Percentiles rank a stretch among this genome's conserved stretches.
phyloP scores from a whole-genome alignment of 2,888 invertebrate genomes.

The Dolomedes plantarius region DNA sequence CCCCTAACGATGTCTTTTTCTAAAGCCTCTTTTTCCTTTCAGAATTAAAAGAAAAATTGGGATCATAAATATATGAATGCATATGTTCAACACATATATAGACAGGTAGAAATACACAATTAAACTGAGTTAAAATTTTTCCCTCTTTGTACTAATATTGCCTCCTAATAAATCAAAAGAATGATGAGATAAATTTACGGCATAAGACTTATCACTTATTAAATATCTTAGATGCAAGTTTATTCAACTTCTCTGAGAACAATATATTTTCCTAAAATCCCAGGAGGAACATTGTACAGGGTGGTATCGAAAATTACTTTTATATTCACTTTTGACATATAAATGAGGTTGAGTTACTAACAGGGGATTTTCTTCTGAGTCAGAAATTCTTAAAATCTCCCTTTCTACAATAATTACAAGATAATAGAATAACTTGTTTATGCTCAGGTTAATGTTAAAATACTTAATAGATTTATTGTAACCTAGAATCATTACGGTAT shows the following conservation, averaged over 20 bases:
- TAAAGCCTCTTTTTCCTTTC: too few relatives aligned
- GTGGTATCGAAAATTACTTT: conserved; percentile 1
- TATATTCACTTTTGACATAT: conserved; percentile 23
- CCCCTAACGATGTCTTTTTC: too few relatives aligned
- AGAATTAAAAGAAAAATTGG: too few relatives aligned
- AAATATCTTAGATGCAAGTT: conserved; percentile 37
- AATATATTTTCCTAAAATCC: conserved; percentile 15
- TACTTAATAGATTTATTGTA: neutral
- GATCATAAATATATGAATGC: too few relatives aligned
- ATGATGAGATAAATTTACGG: neutral
- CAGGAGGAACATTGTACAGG: neutral
- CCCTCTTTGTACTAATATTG: neutral
- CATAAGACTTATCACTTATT: conserved; percentile 27
- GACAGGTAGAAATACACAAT: too few relatives aligned
- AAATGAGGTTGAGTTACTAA: neutral
- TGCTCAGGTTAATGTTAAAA: neutral
- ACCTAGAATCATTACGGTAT: neutral
- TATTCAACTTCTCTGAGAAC: conserved; percentile 5
- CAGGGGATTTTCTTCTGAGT: neutral
- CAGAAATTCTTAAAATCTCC: neutral
- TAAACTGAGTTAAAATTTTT: too few relatives aligned
- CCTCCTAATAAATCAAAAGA: neutral
- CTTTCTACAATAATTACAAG: neutral
- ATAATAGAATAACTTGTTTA: neutral
- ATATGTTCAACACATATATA: too few relatives aligned